phyloP scores from a whole-genome alignment of 1,140 invertebrate genomes.

The Nylanderia fulva region DNA sequence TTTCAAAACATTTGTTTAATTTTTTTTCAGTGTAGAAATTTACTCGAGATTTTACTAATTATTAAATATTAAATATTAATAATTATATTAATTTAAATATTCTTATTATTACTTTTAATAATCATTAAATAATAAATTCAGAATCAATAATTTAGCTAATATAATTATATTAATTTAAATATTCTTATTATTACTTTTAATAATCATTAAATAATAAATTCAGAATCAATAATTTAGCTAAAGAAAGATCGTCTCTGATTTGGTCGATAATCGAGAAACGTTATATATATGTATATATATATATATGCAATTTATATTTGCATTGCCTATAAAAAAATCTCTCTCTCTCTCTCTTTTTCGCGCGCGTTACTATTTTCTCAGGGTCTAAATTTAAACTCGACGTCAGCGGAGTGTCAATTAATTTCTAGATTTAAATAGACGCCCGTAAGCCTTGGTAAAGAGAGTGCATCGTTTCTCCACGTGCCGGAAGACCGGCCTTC shows the following conservation, averaged over 20 bases:
- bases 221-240: not conserved
- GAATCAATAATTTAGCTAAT: not conserved
- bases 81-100: no score
- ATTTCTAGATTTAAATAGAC: conserved; percentile 50
- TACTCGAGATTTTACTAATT: no score
- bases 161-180: no score
- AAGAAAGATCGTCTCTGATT: not conserved
- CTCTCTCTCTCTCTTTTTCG: conserved; percentile 29
- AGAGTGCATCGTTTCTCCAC: conserved; percentile 38
- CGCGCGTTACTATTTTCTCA: conserved; percentile 23
- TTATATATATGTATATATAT: no score
- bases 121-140: no score
- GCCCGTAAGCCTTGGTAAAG: conserved; percentile 7
- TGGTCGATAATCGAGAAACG: not conserved
- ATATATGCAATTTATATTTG: not conserved
- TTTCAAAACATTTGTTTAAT: no score
- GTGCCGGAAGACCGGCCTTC: conserved; percentile 10
- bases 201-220: no score
- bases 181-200: no score
- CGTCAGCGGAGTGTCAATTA: conserved; percentile 45
- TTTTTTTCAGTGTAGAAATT: no score
- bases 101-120: no score
- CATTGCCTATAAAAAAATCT: not conserved
- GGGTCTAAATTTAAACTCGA: conserved; percentile 22
- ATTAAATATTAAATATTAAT: no score